Evolutionary conservation across 2,797 vertebrate genomes (phyloP), one percentile per base, ranked within the genome.

Genomic region (Nasua narica): DNA sequence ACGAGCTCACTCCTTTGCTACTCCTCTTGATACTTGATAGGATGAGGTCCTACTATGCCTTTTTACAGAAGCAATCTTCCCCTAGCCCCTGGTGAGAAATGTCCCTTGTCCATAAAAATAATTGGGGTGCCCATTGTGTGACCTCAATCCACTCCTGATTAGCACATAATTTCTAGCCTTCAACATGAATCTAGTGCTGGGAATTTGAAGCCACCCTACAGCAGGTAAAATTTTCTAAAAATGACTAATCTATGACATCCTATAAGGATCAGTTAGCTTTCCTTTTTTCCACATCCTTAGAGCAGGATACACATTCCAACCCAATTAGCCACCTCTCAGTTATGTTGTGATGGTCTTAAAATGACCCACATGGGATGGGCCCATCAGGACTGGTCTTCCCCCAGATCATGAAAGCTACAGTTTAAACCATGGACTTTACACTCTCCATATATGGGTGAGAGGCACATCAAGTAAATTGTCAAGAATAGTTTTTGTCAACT

Each of bases 171-270:
- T 94, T 90, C 32, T 70, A 19, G 32, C 13, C 16, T 65, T 83
- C 23, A 10, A 13, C 35, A 74, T 70, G 32, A 48, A 1, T 76
- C 70, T 21, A 15, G 32, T 54, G 32, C 72, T 29, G 65, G 56
- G 40, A 37, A 69, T 74, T 90, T 72, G 56, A 87, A 83, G 76
- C 18, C 8, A 54, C 35, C 15, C 4, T 76, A 37, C 5, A 43
- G 35, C 27, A n/a, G 29, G n/a, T 58, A 90, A 82, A 50, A 3
- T 58, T n/a, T 82, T 54, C 56, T 87, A n/a, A 88, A 83, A 81
- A 67, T 4, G 4, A 48, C 23, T 50, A 2, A 62, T 62, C 37
- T 48, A 4, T 60, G 21, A 11, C 5, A 40, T 69, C 37, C 48
- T 9, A 6, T 52, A 29, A 69, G 11, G 37, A 25, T 79, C 77